Percentiles rank a stretch among this genome's conserved stretches.
Evolutionary conservation across 2,888 invertebrate genomes (phyloP).

Genomic region (Mesorhabditis sp.): DNA sequence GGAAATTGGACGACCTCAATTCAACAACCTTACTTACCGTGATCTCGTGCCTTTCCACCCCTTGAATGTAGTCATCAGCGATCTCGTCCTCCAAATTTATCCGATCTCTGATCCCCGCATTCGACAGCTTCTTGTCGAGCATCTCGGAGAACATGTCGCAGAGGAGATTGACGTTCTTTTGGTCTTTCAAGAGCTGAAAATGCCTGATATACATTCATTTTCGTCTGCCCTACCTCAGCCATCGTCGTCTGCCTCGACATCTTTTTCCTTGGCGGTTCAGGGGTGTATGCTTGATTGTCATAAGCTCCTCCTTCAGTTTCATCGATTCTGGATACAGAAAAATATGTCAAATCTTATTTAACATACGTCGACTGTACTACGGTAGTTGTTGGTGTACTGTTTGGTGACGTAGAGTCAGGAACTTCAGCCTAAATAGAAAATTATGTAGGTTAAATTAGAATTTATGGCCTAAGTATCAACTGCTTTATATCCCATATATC

Average conservation of each 20-base stretch:
- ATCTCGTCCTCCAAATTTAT: not conserved
- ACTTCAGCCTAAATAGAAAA: not conserved
- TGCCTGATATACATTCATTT: not conserved
- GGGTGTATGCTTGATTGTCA: too few relatives aligned
- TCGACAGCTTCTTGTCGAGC: not conserved
- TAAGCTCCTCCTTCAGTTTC: too few relatives aligned
- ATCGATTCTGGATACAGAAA: too few relatives aligned
- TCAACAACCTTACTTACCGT: not conserved
- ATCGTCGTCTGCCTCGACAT: too few relatives aligned
- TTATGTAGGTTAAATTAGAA: not conserved
- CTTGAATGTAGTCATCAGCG: slow-evolving; percentile 1
- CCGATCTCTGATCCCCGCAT: not conserved
- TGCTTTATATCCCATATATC: not conserved
- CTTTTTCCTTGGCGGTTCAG: too few relatives aligned
- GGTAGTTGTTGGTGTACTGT: not conserved
- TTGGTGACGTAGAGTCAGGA: not conserved
- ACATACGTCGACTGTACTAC: not conserved
- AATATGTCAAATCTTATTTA: not conserved
- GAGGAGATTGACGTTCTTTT: not conserved
- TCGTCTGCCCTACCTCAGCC: too few relatives aligned
- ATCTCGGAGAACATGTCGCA: slow-evolving; percentile 1
- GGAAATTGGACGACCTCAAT: not conserved
- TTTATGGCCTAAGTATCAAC: not conserved
- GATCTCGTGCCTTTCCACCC: not conserved
- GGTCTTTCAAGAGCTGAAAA: not conserved